Evolutionary conservation across 2,113 vertebrate genomes (phyloP), one percentile per base, ranked within the genome.

Genomic region (Pedionomus torquatus): DNA sequence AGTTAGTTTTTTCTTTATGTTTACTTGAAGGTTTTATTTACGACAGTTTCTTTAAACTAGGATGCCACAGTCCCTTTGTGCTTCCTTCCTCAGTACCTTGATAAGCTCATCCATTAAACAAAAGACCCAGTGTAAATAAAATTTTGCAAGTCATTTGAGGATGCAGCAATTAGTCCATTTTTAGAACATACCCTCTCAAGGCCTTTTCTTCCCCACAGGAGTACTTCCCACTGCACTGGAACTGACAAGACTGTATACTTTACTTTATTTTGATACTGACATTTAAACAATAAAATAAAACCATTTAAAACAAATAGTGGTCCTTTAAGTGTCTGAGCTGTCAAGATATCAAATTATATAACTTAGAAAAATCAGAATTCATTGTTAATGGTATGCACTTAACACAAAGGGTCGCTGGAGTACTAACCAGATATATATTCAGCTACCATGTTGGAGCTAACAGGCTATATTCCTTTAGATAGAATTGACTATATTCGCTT

Each of bases 281-380:
- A 98, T 98, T 98, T 98, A 98, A 98, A 98, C 98, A 98, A 98
- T 98, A 98, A 98, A 98, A 98, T 98, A 98, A 98, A 98, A 97
- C 97, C 97, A 98, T 97, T 98, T 98, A 98, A 98, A 98, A 98
- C 98, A 98, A 98, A 98, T 98, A 98, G 97, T 97, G 97, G 98
- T 97, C 96, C 97, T 98, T 98, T 98, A 98, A 98, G 96, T 98
- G 98, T 98, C 98, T 97, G 84, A 96, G 96, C 97, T 98, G 97
- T 98, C 98, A 98, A 98, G 98, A 97, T 97, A 98, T 95, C 97
- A 98, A 98, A 98, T 98, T 98, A 97, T 98, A 97, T 98, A 98
- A 98, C 97, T 98, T 98, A 91, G 92, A 95, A 97, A 98, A 98
- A 98, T 98, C 98, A 97, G 98, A 98, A 98, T 98, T 98, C 97